Conservation (phyloP, 2,888 invertebrate genomes). For the Blastobasis lacticolella region DNA sequence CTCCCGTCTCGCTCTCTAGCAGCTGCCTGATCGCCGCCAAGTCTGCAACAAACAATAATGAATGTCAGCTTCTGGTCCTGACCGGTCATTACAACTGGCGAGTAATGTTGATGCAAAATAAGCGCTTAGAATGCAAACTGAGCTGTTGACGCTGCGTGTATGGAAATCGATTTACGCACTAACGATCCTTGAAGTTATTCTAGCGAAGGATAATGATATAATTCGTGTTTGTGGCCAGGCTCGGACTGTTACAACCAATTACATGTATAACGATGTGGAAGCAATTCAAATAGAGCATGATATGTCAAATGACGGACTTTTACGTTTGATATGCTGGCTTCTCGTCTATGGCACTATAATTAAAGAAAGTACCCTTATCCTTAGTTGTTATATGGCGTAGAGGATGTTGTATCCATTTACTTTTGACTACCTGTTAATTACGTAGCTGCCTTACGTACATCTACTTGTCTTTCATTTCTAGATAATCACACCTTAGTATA, state of each 20-base stretch:
- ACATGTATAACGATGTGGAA: slow-evolving; percentile 30
- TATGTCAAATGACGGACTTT: slow-evolving; percentile 17
- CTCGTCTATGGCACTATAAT: not conserved
- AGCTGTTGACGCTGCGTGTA: slow-evolving; percentile 28
- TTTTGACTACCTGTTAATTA: too few species aligned
- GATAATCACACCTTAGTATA: too few species aligned
- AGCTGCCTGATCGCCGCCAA: slow-evolving; percentile 87
- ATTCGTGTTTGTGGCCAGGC: slow-evolving; percentile 22
- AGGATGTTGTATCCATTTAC: too few species aligned
- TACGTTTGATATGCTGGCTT: too few species aligned
- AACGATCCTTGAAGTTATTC: slow-evolving; percentile 45
- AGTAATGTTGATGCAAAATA: too few species aligned
- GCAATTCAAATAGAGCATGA: slow-evolving; percentile 27
- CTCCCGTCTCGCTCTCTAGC: slow-evolving; percentile 83
- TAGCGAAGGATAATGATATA: slow-evolving; percentile 37
- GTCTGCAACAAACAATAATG: slow-evolving; percentile 75
- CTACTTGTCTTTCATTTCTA: too few species aligned
- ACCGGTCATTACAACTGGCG: not conserved
- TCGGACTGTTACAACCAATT: slow-evolving; percentile 36
- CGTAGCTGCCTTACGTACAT: too few species aligned
- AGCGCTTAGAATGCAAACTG: slow-evolving; percentile 21
- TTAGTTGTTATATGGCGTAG: too few species aligned
- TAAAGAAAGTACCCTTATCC: too few species aligned
- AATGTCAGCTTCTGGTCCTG: not conserved
- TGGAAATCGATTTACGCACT: slow-evolving; percentile 44